Conservation (phyloP, 2,888 invertebrate genomes). For the Arge pagana region DNA sequence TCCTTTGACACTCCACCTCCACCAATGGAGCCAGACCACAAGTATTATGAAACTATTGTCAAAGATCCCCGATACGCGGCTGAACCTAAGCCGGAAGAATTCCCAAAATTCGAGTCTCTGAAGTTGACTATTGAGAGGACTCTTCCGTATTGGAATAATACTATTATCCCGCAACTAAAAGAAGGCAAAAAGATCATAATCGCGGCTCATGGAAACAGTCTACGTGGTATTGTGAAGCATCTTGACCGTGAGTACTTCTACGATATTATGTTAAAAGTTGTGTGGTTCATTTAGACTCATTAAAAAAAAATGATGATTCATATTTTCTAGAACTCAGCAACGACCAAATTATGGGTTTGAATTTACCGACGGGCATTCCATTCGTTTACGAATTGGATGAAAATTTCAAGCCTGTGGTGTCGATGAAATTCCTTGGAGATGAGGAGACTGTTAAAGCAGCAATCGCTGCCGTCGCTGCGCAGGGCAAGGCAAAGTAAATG, state of each 20-base stretch:
- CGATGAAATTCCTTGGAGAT: conserved; percentile 67
- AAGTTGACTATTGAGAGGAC: conserved; percentile 82
- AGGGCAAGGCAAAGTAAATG: conserved; percentile 64
- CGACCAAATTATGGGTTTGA: conserved; percentile 65
- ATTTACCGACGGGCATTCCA: conserved; percentile 69
- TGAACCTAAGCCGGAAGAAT: conserved; percentile 74
- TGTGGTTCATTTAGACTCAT: neutral
- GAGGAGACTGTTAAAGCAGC: conserved; percentile 67
- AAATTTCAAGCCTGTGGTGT: conserved; percentile 63
- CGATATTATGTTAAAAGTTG: neutral
- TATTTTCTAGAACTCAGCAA: conserved; percentile 60
- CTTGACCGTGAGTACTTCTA: conserved; percentile 69
- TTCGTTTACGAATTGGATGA: conserved; percentile 67
- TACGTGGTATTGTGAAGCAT: conserved; percentile 84
- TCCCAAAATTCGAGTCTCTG: conserved; percentile 82
- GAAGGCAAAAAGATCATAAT: conserved; percentile 79
- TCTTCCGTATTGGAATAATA: conserved; percentile 84
- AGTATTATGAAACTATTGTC: conserved; percentile 75
- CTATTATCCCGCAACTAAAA: conserved; percentile 81
- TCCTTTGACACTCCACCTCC: conserved; percentile 84
- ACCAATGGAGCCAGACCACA: conserved; percentile 75
- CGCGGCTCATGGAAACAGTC: conserved; percentile 86
- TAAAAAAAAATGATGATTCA: neutral
- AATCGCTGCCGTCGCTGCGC: conserved; percentile 66
- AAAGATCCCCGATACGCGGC: conserved; percentile 75